Base-by-base conservation (phyloP, 2,113 vertebrate species). In the Siniperca knerii region DNA sequence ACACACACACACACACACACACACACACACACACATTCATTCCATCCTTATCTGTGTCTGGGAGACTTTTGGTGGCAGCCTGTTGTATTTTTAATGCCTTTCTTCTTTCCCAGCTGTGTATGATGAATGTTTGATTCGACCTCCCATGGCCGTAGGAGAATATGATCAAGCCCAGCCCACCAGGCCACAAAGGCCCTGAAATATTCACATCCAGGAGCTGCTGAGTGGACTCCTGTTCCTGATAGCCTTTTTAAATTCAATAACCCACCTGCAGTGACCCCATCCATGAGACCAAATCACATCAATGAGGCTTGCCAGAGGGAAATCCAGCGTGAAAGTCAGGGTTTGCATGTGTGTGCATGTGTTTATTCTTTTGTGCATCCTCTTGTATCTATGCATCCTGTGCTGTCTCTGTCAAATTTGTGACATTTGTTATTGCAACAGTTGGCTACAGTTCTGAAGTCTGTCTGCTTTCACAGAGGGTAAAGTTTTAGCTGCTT, bases 121-220 rank as follows among this genome's bases (percentile, higher is more conserved):
- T 90, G 81, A 93, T 95, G 77, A 93, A 95, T 95, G 79, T 93
- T 94, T 95, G 87, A 95, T 95, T 82, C 67, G 46, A 58, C 83
- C 92, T 85, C 87, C 55, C 16, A 13, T 48, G 77, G 86, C 88
- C 80, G 68, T 12, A 50, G 74, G 79, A 76, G 87, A 88, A 90
- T 74, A 73, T 57, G 77, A 83, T 77, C 83, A 21, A 80, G 70
- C 50, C 58, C 44, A 25, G 64, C 72, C 55, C 84, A 86, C 72
- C 87, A 65, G 54, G 74, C 67, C 75, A 50, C 81, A 87, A 29
- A 85, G 74, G 70, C 68, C 8, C 84, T 92, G 75, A 93, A 92
- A 93, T 89, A 92, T 92, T 91, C 83, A 87, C 79, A 81, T 71
- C 57, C 44, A 75, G 85, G 78, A 77, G 75, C 84, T 68, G 60